These are phyloP conservation scores for Eufriesea mexicana DNA, from an alignment of 1,140 invertebrate genomes.

Conservation along the genomic window DNA sequence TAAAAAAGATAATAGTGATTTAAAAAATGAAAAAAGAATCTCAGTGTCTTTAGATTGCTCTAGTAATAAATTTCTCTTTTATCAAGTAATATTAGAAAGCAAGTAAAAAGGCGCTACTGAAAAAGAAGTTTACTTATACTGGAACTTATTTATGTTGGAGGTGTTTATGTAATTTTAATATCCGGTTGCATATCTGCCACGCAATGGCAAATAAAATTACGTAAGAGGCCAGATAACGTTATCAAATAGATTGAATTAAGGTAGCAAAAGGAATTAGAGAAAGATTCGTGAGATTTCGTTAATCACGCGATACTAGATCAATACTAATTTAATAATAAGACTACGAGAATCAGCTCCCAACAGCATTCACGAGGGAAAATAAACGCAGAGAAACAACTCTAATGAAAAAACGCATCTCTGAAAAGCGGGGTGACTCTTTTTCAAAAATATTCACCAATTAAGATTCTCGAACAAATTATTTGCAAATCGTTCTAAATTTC, in stretches of 20 bases:
- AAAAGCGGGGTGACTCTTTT: too few relatives aligned
- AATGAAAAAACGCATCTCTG: too few relatives aligned
- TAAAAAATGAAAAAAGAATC: too few relatives aligned
- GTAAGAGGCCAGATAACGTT: slow-evolving; percentile 2
- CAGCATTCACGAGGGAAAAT: too few relatives aligned
- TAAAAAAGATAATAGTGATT: too few relatives aligned
- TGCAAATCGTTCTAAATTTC: too few relatives aligned
- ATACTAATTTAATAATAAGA: neutral
- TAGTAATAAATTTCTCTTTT: neutral
- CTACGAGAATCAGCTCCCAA: too few relatives aligned
- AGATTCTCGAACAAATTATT: too few relatives aligned
- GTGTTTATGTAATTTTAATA: neutral
- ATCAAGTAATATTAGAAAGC: neutral
- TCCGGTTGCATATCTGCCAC: neutral
- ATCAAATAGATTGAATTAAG: neutral
- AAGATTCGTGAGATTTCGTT: neutral
- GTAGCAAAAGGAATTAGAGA: neutral
- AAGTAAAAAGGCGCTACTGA: neutral
- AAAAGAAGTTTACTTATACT: neutral
- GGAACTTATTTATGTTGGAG: neutral
- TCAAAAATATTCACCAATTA: too few relatives aligned
- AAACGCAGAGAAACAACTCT: too few relatives aligned
- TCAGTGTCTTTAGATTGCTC: too few relatives aligned
- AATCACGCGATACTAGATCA: too few relatives aligned
- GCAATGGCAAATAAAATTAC: neutral